Conservation (phyloP, 2,113 vertebrate species). For the Pycnonotus jocosus region DNA sequence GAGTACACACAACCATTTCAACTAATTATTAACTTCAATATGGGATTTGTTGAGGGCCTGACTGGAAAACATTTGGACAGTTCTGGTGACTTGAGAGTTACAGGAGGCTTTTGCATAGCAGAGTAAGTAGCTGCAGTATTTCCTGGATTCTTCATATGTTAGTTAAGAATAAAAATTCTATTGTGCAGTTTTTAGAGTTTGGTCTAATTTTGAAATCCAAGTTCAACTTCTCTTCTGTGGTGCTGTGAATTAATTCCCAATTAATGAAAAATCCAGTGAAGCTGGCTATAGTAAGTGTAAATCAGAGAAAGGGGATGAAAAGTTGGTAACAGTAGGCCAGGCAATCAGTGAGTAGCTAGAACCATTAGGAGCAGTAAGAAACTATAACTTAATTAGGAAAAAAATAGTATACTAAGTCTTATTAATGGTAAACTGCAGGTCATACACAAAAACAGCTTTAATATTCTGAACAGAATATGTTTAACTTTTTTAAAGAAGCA, state of each 20-base stretch:
- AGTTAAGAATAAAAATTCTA: background rate
- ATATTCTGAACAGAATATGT: background rate
- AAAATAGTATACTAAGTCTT: background rate
- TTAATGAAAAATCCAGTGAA: background rate
- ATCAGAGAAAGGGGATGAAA: background rate
- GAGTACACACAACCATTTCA: background rate
- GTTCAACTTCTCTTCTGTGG: background rate
- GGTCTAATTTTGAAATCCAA: background rate
- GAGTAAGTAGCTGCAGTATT: background rate
- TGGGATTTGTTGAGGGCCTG: background rate
- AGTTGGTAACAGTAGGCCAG: background rate
- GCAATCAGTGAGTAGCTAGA: background rate
- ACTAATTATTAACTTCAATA: background rate
- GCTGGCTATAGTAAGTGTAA: background rate
- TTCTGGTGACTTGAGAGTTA: background rate
- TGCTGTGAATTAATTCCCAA: background rate
- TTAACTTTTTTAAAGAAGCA: background rate
- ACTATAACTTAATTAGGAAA: background rate
- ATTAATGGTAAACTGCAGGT: background rate
- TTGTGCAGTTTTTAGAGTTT: background rate
- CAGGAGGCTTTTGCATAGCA: background rate
- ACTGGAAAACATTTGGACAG: background rate
- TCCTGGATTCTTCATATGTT: background rate
- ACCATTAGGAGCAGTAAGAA: background rate
- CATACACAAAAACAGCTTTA: background rate